Percentiles rank a stretch among this genome's conserved stretches.
phyloP scores from a whole-genome alignment of 2,113 vertebrate species.

The Fregata magnificens region DNA sequence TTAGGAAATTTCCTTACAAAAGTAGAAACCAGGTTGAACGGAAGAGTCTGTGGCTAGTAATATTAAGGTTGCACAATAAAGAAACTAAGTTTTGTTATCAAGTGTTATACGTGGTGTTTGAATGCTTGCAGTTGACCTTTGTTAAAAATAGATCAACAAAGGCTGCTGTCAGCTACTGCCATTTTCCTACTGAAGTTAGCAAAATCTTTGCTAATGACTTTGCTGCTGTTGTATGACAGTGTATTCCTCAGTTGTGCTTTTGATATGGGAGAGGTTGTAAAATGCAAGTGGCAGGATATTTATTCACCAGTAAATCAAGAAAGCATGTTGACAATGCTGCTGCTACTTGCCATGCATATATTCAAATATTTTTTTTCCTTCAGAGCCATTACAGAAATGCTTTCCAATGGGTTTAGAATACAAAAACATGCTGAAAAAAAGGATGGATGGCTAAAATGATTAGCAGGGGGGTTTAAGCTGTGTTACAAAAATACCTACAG shows the following conservation, averaged over 20 bases:
- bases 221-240: not conserved
- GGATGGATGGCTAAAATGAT: not conserved
- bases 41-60: not conserved
- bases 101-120: not conserved
- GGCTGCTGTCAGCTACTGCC: not conserved
- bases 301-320: not conserved
- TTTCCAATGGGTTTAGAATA: not conserved
- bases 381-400: not conserved
- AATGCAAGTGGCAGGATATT: too few species aligned
- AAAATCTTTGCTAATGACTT: not conserved
- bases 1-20: not conserved
- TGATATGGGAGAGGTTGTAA: not conserved
- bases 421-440: not conserved
- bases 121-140: not conserved
- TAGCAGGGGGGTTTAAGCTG: not conserved
- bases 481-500: not conserved
- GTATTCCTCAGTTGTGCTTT: not conserved
- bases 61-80: not conserved
- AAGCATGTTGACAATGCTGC: not conserved
- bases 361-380: not conserved
- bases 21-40: not conserved
- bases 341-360: not conserved
- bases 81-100: not conserved
- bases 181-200: not conserved
- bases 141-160: not conserved